phyloP scores from a whole-genome alignment of 2,113 vertebrate genomes.

The Rhagologus leucostigma region DNA sequence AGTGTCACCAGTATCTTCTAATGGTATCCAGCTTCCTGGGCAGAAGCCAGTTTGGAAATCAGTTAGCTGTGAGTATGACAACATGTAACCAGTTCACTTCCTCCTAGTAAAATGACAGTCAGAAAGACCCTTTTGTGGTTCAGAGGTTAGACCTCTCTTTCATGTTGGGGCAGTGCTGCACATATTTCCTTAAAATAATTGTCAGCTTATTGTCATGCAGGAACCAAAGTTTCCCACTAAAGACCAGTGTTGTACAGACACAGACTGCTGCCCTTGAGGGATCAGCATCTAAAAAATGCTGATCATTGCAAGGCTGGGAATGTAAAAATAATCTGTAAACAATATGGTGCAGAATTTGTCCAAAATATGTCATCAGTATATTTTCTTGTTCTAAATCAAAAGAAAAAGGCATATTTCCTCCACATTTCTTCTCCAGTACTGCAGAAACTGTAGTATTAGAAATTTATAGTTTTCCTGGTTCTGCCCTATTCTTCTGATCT shows the following conservation, averaged over 20 bases:
- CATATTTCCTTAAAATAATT: neutral
- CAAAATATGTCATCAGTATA: neutral
- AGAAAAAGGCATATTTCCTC: neutral
- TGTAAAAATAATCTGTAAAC: neutral
- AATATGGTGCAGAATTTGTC: neutral
- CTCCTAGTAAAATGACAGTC: neutral
- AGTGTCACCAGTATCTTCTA: slow-evolving; percentile 67
- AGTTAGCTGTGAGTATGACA: slow-evolving; percentile 68
- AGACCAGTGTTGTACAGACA: neutral
- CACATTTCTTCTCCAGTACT: neutral
- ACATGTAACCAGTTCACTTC: neutral
- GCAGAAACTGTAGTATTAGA: neutral
- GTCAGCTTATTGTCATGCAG: slow-evolving; percentile 25
- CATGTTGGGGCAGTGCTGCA: neutral
- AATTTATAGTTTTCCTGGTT: neutral
- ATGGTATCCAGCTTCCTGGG: slow-evolving; percentile 65
- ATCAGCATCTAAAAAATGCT: neutral
- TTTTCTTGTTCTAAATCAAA: neutral
- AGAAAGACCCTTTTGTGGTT: neutral
- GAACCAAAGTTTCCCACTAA: neutral
- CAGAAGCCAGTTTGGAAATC: slow-evolving; percentile 62
- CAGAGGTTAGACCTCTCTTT: neutral
- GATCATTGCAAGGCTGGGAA: neutral
- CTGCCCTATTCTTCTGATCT: neutral
- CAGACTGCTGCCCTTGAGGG: neutral